phyloP scores from a whole-genome alignment of 1,140 invertebrate genomes.

The Drosophila bifasciata region DNA sequence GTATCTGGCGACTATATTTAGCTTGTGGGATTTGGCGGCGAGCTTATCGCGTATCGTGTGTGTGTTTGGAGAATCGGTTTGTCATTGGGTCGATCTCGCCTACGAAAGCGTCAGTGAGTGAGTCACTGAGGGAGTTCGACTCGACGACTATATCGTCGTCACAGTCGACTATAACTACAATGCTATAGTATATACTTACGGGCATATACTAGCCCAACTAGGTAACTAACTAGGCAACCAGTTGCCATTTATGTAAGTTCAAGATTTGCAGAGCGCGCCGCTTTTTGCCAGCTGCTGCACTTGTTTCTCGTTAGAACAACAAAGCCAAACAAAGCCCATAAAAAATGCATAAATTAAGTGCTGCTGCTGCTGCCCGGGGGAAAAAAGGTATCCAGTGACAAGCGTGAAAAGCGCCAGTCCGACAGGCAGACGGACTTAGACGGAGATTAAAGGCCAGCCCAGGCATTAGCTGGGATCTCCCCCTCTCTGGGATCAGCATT shows the following conservation, averaged over 20 bases:
- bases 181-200: no score
- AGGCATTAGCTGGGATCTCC: not conserved
- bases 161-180: not conserved
- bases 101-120: conserved; percentile 48
- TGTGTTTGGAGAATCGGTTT: conserved; percentile 20
- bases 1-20: conserved; percentile 70
- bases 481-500: not conserved
- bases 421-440: conserved; percentile 30
- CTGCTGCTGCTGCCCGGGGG: conserved; percentile 8
- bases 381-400: conserved; percentile 76
- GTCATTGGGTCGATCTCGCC: conserved; percentile 51
- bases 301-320: conserved; percentile 33
- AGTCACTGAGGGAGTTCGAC: conserved; percentile 40
- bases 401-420: conserved; percentile 64
- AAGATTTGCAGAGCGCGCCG: conserved; percentile 62
- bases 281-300: conserved; percentile 31
- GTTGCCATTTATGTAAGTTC: conserved; percentile 77
- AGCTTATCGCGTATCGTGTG: conserved; percentile 47
- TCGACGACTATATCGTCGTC: conserved; percentile 15
- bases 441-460: conserved; percentile 66
- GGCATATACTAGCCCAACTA: no score
- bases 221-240: conserved; percentile 28
- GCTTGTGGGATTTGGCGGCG: conserved; percentile 55
- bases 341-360: conserved; percentile 70
- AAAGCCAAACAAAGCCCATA: conserved; percentile 41